A percentile compares a stretch with the other conserved stretches of the same genome.
Evolutionary conservation across 2,888 invertebrate genomes (phyloP).

Genomic region (Caenorhabditis sp.): DNA sequence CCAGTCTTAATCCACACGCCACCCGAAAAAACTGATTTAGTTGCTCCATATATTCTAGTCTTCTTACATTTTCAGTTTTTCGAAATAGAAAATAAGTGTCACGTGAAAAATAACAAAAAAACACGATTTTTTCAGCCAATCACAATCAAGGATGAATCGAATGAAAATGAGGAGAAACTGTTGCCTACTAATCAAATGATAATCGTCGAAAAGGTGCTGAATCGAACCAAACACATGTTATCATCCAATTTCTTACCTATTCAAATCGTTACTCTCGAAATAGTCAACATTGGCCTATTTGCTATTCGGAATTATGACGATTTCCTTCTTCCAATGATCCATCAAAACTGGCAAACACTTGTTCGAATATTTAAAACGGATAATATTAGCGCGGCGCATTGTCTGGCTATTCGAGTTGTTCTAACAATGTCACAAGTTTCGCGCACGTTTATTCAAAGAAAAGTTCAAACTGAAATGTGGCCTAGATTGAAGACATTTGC

Average conservation of each 20-base stretch:
- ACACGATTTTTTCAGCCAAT: conserved; percentile 8
- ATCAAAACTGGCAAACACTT: conserved; percentile 63
- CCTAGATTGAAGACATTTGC: conserved; percentile 38
- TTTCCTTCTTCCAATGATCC: conserved; percentile 64
- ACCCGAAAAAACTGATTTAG: too few species aligned
- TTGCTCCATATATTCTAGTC: too few species aligned
- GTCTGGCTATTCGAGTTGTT: conserved; percentile 3
- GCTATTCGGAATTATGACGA: conserved; percentile 52
- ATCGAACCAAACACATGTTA: conserved; percentile 49
- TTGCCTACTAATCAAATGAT: conserved; percentile 15
- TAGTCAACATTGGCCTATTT: conserved; percentile 19
- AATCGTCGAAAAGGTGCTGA: conserved; percentile 24
- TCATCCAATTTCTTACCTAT: conserved; percentile 37
- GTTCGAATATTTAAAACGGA: conserved; percentile 35
- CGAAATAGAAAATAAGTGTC: too few species aligned
- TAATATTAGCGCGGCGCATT: conserved; percentile 16
- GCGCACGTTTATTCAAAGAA: conserved; percentile 55
- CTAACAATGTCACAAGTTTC: conserved; percentile 51
- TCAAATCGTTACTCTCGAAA: conserved; percentile 13
- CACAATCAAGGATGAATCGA: not conserved
- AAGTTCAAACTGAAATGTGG: conserved; percentile 52
- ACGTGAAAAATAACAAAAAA: too few species aligned
- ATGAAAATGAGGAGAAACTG: conserved; percentile 17
- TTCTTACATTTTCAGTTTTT: too few species aligned
- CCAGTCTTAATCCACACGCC: too few species aligned